Evolutionary conservation across 2,888 invertebrate species (phyloP), one percentile per base, ranked within the genome.

Genomic region (Pachydiplax longipennis): DNA sequence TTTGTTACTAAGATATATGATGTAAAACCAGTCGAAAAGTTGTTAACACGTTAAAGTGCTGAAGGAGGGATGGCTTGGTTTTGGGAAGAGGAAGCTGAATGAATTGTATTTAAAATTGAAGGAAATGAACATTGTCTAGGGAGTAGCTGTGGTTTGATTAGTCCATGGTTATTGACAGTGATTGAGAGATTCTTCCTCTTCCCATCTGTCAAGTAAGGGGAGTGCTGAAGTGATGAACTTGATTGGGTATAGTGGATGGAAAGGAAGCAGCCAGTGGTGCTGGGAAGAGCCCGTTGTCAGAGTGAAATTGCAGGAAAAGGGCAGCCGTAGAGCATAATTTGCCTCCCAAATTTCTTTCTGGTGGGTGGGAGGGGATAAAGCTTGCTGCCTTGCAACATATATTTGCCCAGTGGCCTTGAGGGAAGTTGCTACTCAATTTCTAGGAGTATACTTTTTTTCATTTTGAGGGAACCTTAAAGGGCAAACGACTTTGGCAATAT

Each of bases 1-100:
- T 91, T 92, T 92, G 92, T 92, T 92, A 92, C 87, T 87, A 87
- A 87, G 87, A 87, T 87, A 87, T 87, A 87, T 87, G 87, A 87
- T 87, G 87, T 87, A 87, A 87, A 58, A 87, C 87, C 87, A 87
- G 87, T 87, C 87, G 87, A 87, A 87, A 87, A 87, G 87, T 87
- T 87, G 87, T 87, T 87, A 87, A 87, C 58, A 61, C 58, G 87
- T 87, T 87, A 87, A 87, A 58, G 61, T 87, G 87, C 35, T 87
- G 87, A 87, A 65, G 87, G 61, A 87, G 61, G 87, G 87, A 87
- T 87, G 61, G 87, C 22, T 61, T 65, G 61, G 61, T 87, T 53
- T 37, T 35, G 87, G 87, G 40, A 35, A 58, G 87, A 87, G 35
- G 87, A 61, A 87, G 87, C 58, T 37, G 61, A 87, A 87, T 65